phyloP scores from a whole-genome alignment of 1,140 invertebrate species.

The Drosophila novamexicana region DNA sequence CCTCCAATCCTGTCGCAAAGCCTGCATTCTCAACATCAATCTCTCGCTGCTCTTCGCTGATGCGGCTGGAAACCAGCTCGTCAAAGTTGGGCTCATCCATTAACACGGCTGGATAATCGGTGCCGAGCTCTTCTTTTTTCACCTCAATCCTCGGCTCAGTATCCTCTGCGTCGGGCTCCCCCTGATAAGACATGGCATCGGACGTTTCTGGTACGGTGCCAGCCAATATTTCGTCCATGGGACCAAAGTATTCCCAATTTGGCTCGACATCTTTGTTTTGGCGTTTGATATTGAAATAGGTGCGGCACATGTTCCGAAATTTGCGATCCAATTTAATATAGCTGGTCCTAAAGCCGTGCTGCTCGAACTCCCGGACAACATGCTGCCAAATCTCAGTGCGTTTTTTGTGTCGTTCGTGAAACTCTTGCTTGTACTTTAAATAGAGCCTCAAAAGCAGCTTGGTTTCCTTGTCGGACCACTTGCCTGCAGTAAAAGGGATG shows the following conservation, averaged over 20 bases:
- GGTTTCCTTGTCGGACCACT: constrained; percentile 9
- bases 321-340: constrained; percentile 33
- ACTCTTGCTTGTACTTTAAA: constrained; percentile 22
- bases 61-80: not conserved
- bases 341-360: constrained; percentile 6
- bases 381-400: constrained; percentile 18
- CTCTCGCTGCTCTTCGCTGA: not conserved
- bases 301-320: constrained; percentile 37
- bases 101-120: not conserved
- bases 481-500: not conserved
- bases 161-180: not conserved
- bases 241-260: constrained; percentile 21
- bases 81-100: constrained; percentile 26
- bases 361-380: constrained; percentile 10
- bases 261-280: not conserved
- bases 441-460: constrained; percentile 19
- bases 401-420: not conserved
- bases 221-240: constrained; percentile 24
- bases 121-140: not conserved
- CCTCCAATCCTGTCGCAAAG: constrained; percentile 4
- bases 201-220: not conserved
- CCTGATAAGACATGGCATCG: not conserved
- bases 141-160: not conserved
- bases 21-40: not conserved
- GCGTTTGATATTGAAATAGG: constrained; percentile 27